Evolutionary conservation across 2,888 invertebrate genomes (phyloP), one percentile per base, ranked within the genome.

Genomic region (Uloborus plumipes): DNA sequence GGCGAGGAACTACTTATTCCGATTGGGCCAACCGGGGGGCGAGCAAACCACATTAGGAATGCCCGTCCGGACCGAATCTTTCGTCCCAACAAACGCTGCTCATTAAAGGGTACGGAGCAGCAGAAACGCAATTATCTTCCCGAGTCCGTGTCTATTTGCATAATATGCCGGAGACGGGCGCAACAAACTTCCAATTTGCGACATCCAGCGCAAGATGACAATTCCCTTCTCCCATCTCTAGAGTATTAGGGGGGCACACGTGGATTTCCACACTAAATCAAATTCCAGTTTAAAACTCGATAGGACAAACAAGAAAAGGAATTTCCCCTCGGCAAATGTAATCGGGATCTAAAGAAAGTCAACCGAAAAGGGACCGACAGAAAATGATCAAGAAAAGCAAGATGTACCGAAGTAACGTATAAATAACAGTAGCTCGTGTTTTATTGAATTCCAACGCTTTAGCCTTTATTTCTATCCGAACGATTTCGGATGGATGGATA

Each of bases 101-200:
- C 71, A 72, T 72, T 72, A 72, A 62, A 39, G 51, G 66, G n/a
- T 39, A 31, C 39, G 14, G 70, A 47, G 16, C n/a, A 18, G 59
- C 70, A 71, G 70, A 71, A 71, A 71, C 70, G 70, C 59, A 71
- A 71, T 71, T 71, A 71, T 71, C 70, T 59, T 47, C 18, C n/a
- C 53, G 53, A n/a, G 51, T 22, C 55, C 69, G 55, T 55, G 55
- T 72, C 71, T 72, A 72, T 72, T 72, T 72, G 61, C 71, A 72
- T 72, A 72, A 72, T 72, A 72, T 47, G 71, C 47, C 18, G 18
- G 18, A 39, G 49, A 64, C 65, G 70, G 70, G 70, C 70, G 70
- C 71, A 61, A 72, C 71, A 72, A 72, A 72, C 71, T 72, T 61
- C 71, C 71, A 72, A 72, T 72, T 72, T 72, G 71, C 62, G 71